These are phyloP conservation scores for Phengaris arion DNA, from an alignment of 2,888 invertebrate species.

Conservation along the genomic window DNA sequence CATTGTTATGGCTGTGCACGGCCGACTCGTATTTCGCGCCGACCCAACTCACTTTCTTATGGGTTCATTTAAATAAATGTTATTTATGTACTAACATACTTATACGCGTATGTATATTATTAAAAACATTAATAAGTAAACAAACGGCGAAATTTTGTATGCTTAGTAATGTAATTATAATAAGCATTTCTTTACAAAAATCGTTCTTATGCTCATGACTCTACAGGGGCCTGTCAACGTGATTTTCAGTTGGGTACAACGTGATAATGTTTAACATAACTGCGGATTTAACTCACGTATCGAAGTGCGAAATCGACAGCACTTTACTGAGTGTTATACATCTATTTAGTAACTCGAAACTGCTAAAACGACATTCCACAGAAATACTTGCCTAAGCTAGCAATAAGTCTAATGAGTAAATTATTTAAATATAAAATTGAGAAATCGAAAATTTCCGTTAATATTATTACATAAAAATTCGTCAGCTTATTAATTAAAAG, in stretches of 20 bases:
- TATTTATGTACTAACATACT: not conserved
- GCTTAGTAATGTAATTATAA: no score
- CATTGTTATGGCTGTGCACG: slow-evolving; percentile 17
- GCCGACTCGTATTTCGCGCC: slow-evolving; percentile 15
- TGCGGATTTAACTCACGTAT: not conserved
- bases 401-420: not conserved
- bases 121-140: not conserved
- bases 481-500: no score
- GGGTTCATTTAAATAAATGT: slow-evolving; percentile 6
- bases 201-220: no score
- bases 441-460: not conserved
- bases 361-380: not conserved
- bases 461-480: not conserved
- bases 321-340: not conserved
- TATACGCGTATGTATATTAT: not conserved
- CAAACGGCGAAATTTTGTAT: not conserved
- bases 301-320: not conserved
- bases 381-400: not conserved
- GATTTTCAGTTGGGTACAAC: not conserved
- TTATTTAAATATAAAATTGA: slow-evolving; percentile 6
- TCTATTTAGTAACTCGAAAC: not conserved
- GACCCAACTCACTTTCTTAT: not conserved
- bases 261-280: not conserved
- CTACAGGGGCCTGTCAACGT: not conserved
- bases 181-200: no score